These are phyloP conservation scores for Limosa lapponica DNA, from an alignment of 2,797 vertebrate species.

Conservation along the genomic window DNA sequence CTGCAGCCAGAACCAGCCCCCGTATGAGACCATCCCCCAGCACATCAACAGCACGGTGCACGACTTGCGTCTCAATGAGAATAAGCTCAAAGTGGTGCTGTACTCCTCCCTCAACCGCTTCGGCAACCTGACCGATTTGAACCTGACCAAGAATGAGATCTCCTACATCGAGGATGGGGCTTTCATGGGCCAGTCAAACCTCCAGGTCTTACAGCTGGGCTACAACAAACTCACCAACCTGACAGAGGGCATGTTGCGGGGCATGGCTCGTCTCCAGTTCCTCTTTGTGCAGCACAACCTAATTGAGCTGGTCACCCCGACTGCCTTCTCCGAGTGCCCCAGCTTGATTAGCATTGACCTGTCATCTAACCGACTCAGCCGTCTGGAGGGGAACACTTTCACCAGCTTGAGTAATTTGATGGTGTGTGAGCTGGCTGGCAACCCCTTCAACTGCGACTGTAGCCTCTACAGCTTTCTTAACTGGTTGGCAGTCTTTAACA, in stretches of 20 bases:
- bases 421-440: conserved; percentile 96
- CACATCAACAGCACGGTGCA: conserved; percentile 99
- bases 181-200: conserved; percentile 93
- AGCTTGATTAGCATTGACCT: conserved; percentile 97
- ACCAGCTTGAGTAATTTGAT: conserved; percentile 89
- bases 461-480: conserved; percentile 92
- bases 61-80: conserved; percentile 95
- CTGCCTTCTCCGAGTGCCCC: conserved; percentile 95
- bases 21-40: conserved; percentile 97
- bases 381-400: conserved; percentile 92
- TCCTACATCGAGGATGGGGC: conserved; percentile 96
- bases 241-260: conserved; percentile 96
- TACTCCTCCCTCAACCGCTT: conserved; percentile 96
- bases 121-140: conserved; percentile 97
- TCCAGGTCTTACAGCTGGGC: conserved; percentile 95
- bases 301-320: conserved; percentile 92
- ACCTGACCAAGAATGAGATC: conserved; percentile 99
- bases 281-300: conserved; percentile 98
- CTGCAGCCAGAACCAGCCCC: conserved; percentile 99
- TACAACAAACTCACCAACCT: conserved; percentile 97
- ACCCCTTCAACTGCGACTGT: conserved; percentile 97
- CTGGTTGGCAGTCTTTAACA: conserved; percentile 97
- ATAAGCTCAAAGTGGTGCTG: conserved; percentile 95
- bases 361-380: conserved; percentile 95
- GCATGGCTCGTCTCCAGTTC: conserved; percentile 93